Evolutionary conservation across 1,140 invertebrate species (phyloP).

Genomic region (Lycorma delicatula): DNA sequence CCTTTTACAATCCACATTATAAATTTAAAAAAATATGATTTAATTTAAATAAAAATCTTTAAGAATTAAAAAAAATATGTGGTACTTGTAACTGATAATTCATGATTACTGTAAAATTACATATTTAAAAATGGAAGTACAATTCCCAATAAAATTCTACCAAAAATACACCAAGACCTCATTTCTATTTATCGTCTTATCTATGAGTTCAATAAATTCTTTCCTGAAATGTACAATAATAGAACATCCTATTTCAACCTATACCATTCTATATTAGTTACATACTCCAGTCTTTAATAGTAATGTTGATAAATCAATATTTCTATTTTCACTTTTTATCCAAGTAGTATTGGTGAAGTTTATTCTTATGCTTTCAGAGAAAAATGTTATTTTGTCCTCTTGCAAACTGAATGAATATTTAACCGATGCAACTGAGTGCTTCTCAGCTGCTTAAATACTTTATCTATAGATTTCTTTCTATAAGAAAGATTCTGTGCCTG

Average conservation of each 20-base stretch:
- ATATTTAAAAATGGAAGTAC: neutral
- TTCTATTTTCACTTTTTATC: too few relatives aligned
- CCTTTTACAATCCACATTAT: neutral
- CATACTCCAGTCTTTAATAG: too few relatives aligned
- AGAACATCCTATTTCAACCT: neutral
- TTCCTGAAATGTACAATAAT: neutral
- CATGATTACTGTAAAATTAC: neutral
- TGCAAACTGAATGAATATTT: too few relatives aligned
- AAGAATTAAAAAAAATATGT: neutral
- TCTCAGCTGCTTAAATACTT: too few relatives aligned
- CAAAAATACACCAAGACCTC: neutral
- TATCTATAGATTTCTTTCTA: too few relatives aligned
- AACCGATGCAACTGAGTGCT: too few relatives aligned
- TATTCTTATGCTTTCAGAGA: too few relatives aligned
- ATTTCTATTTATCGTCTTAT: neutral
- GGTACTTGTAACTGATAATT: neutral
- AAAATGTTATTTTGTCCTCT: too few relatives aligned
- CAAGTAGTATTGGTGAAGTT: too few relatives aligned
- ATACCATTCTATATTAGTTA: too few relatives aligned
- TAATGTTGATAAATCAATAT: too few relatives aligned
- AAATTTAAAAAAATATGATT: neutral
- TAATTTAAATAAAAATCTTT: neutral
- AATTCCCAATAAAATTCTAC: neutral
- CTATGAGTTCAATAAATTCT: neutral
- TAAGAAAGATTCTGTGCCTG: too few relatives aligned